Evolutionary conservation across 2,113 vertebrate species (phyloP).

Genomic region (Myotis lucifugus): DNA sequence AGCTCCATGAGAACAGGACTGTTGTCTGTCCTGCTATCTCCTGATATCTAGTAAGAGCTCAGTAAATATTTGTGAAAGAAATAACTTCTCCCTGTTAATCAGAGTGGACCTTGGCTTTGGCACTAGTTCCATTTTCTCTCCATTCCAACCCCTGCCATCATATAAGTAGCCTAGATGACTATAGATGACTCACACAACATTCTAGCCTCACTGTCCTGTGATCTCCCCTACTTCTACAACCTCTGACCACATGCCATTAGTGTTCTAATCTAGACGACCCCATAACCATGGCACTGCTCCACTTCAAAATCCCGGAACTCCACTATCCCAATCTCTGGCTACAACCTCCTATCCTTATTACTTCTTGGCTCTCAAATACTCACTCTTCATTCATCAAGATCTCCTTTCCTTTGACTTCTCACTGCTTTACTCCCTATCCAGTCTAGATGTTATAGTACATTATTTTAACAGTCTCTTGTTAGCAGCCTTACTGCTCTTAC

Average conservation of each 20-base stretch:
- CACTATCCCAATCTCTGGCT: not conserved
- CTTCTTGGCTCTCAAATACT: not conserved
- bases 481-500: not conserved
- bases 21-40: slow-evolving; percentile 11
- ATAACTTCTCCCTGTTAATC: not conserved
- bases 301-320: slow-evolving; percentile 27
- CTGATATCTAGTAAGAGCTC: slow-evolving; percentile 11
- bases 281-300: not conserved
- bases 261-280: not conserved
- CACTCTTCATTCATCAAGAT: slow-evolving; percentile 10
- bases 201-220: not conserved
- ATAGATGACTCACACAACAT: not conserved
- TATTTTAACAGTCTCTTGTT: not conserved
- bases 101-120: not conserved
- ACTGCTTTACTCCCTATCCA: not conserved
- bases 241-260: not conserved
- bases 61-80: slow-evolving; percentile 38
- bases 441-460: not conserved
- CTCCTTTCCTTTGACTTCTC: slow-evolving; percentile 5
- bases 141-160: not conserved
- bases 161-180: not conserved
- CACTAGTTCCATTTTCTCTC: not conserved
- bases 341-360: not conserved
- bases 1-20: not conserved
- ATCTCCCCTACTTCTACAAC: not conserved